Evolutionary conservation across 2,113 vertebrate species (phyloP).

Genomic region (Bolborhynchus lineola): DNA sequence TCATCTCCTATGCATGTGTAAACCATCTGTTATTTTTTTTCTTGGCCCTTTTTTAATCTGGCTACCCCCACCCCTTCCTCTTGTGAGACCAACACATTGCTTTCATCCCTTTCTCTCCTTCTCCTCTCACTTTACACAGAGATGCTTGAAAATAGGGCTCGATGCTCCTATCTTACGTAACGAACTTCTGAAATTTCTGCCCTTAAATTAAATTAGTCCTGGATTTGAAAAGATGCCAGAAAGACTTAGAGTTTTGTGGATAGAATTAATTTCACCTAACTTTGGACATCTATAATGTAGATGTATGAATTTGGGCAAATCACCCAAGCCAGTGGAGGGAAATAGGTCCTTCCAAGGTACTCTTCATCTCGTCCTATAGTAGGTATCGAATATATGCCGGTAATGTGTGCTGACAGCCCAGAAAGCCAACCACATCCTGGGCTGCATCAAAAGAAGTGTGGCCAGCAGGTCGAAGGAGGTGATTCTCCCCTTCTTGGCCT

Average conservation of each 20-base stretch:
- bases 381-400: rapidly evolving
- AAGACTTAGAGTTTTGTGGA: not conserved
- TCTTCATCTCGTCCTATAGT: not conserved
- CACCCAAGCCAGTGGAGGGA: not conserved
- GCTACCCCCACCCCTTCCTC: constrained; percentile 60
- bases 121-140: constrained; percentile 61
- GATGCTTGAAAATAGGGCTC: constrained; percentile 57
- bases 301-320: not conserved
- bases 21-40: constrained; percentile 68
- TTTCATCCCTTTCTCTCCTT: constrained; percentile 65
- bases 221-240: constrained; percentile 25
- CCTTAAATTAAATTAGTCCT: constrained; percentile 49
- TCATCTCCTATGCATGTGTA: constrained; percentile 60
- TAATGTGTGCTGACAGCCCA: not conserved
- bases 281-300: not conserved
- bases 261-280: constrained; percentile 3
- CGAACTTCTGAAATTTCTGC: constrained; percentile 36
- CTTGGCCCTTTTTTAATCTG: constrained; percentile 57
- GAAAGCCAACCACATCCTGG: rapidly evolving
- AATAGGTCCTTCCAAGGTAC: not conserved
- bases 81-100: constrained; percentile 68
- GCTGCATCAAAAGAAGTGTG: not conserved
- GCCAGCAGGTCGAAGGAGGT: not conserved
- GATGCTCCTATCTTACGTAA: constrained; percentile 42
- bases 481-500: not conserved